Conservation (phyloP, 2,888 invertebrate species). For the Tridacna gigas region DNA sequence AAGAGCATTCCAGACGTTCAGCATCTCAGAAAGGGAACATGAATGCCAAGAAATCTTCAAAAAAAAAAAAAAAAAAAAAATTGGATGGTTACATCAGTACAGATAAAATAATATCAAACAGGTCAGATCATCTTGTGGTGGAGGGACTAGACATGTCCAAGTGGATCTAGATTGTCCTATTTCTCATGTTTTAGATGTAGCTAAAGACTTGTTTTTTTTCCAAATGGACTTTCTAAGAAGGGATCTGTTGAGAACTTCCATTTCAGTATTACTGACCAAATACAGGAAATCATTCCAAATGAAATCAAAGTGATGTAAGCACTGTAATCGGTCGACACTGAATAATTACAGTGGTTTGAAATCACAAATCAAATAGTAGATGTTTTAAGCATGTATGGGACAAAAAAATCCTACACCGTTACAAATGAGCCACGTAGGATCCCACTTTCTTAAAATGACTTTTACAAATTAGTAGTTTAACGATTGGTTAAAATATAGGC, state of each 20-base stretch:
- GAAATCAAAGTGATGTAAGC: too few species aligned
- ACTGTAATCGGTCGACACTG: too few species aligned
- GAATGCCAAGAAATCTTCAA: constrained; percentile 7
- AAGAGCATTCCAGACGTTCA: not conserved
- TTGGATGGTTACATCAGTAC: not conserved
- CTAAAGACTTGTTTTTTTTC: constrained; percentile 4
- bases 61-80: constrained; percentile 8
- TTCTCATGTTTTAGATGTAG: not conserved
- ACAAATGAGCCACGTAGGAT: too few species aligned
- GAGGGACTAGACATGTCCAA: constrained; percentile 4
- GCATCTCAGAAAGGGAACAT: not conserved
- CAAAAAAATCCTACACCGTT: too few species aligned
- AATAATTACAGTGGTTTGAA: too few species aligned
- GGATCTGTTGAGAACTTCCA: constrained; percentile 10
- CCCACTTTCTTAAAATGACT: too few species aligned
- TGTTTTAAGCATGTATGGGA: too few species aligned
- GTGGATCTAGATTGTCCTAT: not conserved
- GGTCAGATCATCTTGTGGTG: constrained; percentile 13
- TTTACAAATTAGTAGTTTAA: too few species aligned
- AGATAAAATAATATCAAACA: not conserved
- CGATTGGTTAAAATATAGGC: too few species aligned
- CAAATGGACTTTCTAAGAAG: constrained; percentile 20
- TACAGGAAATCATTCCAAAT: too few species aligned
- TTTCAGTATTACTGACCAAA: constrained; percentile 15
- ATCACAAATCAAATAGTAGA: too few species aligned